Conservation (phyloP, 1,140 invertebrate genomes). For the Diprion similis region DNA sequence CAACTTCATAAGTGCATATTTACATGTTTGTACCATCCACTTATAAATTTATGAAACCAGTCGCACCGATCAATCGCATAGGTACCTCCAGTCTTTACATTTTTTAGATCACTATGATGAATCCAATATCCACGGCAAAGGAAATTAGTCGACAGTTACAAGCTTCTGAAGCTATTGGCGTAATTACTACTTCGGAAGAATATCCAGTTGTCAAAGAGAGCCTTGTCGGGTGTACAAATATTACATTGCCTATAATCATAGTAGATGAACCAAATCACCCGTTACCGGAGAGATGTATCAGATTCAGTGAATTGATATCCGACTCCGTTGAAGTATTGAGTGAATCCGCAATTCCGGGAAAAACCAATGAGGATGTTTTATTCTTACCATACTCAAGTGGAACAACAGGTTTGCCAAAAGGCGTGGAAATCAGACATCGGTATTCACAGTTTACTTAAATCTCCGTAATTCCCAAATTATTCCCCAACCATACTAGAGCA, state of each 20-base stretch:
- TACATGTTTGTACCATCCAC: neutral
- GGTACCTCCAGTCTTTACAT: neutral
- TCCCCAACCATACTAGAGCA: neutral
- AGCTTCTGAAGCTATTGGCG: conserved; percentile 68
- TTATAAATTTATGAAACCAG: neutral
- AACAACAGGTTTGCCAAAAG: conserved; percentile 91
- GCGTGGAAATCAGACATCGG: conserved; percentile 79
- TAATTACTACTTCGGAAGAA: conserved; percentile 67
- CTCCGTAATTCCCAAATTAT: neutral
- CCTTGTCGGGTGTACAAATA: conserved; percentile 56
- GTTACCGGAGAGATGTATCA: conserved; percentile 62
- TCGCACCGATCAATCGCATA: neutral
- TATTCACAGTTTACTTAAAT: neutral
- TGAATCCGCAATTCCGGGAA: conserved; percentile 51
- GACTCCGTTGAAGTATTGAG: conserved; percentile 35
- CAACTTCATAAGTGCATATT: neutral
- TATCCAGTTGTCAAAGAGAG: conserved; percentile 52
- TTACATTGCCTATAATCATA: conserved; percentile 64
- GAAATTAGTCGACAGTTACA: conserved; percentile 75
- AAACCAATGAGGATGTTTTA: conserved; percentile 58
- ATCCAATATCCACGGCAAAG: conserved; percentile 54
- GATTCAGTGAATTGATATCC: conserved; percentile 51
- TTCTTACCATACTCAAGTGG: conserved; percentile 80
- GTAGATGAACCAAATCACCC: conserved; percentile 54
- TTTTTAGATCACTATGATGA: conserved; percentile 32